Percentiles rank a stretch among this genome's conserved stretches.
Evolutionary conservation across 1,140 invertebrate species (phyloP).

Genomic region (Lerema accius): DNA sequence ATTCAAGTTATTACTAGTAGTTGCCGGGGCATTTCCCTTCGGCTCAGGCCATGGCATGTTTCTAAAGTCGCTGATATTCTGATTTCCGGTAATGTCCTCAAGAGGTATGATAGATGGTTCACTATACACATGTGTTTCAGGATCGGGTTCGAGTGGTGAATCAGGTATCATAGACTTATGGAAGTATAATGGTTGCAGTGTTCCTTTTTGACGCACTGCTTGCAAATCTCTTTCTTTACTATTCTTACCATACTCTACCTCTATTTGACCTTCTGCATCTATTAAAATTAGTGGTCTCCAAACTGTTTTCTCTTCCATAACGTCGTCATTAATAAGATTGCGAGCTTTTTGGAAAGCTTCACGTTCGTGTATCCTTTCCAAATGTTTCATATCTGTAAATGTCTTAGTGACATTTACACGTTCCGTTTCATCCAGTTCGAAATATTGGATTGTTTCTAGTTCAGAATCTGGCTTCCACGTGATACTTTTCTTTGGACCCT

Average conservation of each 20-base stretch:
- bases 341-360: constrained; percentile 90
- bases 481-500: constrained; percentile 92
- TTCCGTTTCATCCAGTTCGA: constrained; percentile 97
- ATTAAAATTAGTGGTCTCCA: constrained; percentile 88
- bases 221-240: constrained; percentile 95
- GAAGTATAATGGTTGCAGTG: constrained; percentile 93
- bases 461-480: constrained; percentile 92
- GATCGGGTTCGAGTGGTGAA: constrained; percentile 92
- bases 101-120: constrained; percentile 93
- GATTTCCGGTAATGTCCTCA: constrained; percentile 92
- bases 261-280: constrained; percentile 85
- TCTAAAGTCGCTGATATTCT: constrained; percentile 89
- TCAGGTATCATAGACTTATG: constrained; percentile 94
- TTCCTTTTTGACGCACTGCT: constrained; percentile 91
- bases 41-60: constrained; percentile 91
- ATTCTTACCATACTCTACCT: constrained; percentile 88
- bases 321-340: constrained; percentile 89
- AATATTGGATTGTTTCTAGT: constrained; percentile 92
- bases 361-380: constrained; percentile 93
- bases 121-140: constrained; percentile 88
- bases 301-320: constrained; percentile 89
- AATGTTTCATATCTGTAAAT: constrained; percentile 95
- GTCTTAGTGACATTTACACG: constrained; percentile 96
- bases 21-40: constrained; percentile 83
- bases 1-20: constrained; percentile 54